These are phyloP conservation scores for Phyllotreta cruciferae DNA, from an alignment of 2,888 invertebrate species.

Conservation along the genomic window DNA sequence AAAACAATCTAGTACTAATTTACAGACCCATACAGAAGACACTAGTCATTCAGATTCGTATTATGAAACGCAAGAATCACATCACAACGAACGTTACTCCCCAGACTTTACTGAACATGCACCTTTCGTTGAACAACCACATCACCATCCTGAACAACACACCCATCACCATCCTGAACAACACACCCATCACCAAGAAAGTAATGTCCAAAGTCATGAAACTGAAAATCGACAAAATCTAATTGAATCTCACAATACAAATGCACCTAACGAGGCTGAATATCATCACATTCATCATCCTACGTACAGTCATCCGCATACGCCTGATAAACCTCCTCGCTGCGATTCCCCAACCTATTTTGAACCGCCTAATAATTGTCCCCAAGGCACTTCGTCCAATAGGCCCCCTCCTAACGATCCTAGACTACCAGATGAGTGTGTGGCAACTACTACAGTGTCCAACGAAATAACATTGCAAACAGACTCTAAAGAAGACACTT, in stretches of 20 bases:
- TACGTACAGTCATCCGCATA: constrained; percentile 43
- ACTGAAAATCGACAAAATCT: constrained; percentile 37
- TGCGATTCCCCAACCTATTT: constrained; percentile 1
- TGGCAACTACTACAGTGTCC: constrained; percentile 52
- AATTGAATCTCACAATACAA: constrained; percentile 57
- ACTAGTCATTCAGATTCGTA: constrained; percentile 14
- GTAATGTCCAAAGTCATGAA: constrained; percentile 30
- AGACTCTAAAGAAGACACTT: constrained; percentile 48
- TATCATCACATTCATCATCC: constrained; percentile 40
- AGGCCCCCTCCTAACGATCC: constrained; percentile 33
- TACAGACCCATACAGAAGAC: constrained; percentile 10
- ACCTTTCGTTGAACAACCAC: neutral
- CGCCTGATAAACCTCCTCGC: constrained; percentile 26
- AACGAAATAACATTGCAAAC: constrained; percentile 52
- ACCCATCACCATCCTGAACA: neutral
- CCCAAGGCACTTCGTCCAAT: constrained; percentile 28
- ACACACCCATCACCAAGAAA: constrained; percentile 5
- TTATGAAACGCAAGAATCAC: constrained; percentile 11
- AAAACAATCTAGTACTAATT: constrained; percentile 36
- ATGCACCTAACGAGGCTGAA: constrained; percentile 47
- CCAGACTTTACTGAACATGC: neutral
- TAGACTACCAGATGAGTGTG: constrained; percentile 52
- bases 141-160: constrained; percentile 4
- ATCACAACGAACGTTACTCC: constrained; percentile 2
- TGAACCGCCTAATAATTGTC: constrained; percentile 32